Evolutionary conservation across 2,797 vertebrate genomes (phyloP), one percentile per base, ranked within the genome.

Genomic region (Brachymystax lenok): DNA sequence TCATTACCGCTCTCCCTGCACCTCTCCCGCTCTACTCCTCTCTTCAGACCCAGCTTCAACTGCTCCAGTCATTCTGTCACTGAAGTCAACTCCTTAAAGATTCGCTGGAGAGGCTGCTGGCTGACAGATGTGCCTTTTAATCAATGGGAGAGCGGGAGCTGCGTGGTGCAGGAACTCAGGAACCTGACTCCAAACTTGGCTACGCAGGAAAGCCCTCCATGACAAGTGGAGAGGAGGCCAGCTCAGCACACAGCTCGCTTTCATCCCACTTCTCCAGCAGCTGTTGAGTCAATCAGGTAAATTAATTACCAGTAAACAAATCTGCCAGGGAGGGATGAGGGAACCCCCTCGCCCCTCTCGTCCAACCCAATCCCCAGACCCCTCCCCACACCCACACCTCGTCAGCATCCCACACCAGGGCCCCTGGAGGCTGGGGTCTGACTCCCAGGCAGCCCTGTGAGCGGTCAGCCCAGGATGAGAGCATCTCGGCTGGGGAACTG

Each of bases 271-370:
- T 89, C 84, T 90, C 82, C 64, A 75, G 87, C 93, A 93, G 92
- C 92, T 93, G 93, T 89, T 92, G 90, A 92, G 91, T 94, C 93
- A 94, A 94, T 94, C 92, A 93, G 92, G 92, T 94, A 91, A 93
- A 93, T 94, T 93, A 94, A 94, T 94, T 94, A 93, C 86, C 80
- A 69, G 92, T 93, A 94, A 94, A 94, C 93, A 94, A 93, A 94
- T 92, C 91, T 93, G 92, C 88, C 75, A n/a, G 5, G 54, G 54
- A 59, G 54, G 19, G 19, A 59, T n/a, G 88, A 73, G 91, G 88
- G 88, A 91, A 89, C 86, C 85, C 89, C 86, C 87, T 79, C 75
- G 71, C 77, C 86, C 28, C 81, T 50, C 83, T 61, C 5, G 13
- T 4, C 61, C 61, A 27, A 77, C 59, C 21, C 56, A 73, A 74